Evolutionary conservation across 64 coral and sea anemone genomes (phyloP).

Genomic region (Dendrophyllia cribrosa): DNA sequence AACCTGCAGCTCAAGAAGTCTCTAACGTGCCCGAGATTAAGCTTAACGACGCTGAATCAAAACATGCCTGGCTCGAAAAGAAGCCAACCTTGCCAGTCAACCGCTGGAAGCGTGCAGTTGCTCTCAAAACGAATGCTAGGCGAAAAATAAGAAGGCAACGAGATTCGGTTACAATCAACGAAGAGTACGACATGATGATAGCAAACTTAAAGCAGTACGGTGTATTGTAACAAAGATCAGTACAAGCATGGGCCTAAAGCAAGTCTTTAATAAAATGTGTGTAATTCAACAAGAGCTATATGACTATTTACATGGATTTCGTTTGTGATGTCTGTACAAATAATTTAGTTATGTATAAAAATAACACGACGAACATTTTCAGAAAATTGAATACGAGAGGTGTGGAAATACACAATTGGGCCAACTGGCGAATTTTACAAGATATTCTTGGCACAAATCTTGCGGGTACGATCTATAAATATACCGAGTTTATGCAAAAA

Average conservation of each 20-base stretch:
- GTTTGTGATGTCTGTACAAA: neutral
- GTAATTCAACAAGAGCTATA: neutral
- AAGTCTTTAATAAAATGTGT: neutral
- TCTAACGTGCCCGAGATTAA: neutral
- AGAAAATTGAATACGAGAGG: neutral
- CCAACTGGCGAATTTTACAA: too few relatives aligned
- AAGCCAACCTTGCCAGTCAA: neutral
- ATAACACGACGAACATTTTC: neutral
- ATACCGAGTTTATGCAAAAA: too few relatives aligned
- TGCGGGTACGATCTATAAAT: too few relatives aligned
- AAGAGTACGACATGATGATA: conserved; percentile 41
- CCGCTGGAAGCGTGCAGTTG: neutral
- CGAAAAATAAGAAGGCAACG: neutral
- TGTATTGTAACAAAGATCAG: neutral
- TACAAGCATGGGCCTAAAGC: neutral
- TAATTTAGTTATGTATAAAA: conserved; percentile 24
- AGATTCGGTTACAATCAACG: neutral
- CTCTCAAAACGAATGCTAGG: neutral
- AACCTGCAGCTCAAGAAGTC: too few relatives aligned
- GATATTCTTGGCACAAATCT: too few relatives aligned
- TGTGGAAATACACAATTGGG: neutral
- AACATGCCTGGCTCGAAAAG: neutral
- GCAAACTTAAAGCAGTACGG: conserved; percentile 6
- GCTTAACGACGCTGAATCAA: neutral
- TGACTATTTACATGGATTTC: neutral